A percentile compares a stretch with the other conserved stretches of the same genome.
Conservation (phyloP, 1,140 invertebrate genomes). For the Drosophila quadrilineata region DNA sequence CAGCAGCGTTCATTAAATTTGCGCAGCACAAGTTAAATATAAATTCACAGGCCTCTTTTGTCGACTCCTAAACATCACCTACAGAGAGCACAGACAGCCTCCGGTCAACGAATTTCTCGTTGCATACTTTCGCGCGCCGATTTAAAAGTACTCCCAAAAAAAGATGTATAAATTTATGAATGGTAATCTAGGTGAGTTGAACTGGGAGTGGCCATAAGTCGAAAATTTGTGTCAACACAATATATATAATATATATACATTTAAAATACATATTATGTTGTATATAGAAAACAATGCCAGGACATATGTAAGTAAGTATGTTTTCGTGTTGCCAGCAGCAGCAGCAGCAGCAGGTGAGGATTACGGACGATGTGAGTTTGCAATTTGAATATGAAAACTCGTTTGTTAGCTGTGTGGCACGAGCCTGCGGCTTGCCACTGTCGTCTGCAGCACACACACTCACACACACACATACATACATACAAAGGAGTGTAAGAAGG, state of each 20-base stretch:
- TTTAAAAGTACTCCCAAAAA: slow-evolving; percentile 8
- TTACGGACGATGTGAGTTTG: slow-evolving; percentile 45
- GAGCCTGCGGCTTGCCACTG: slow-evolving; percentile 10
- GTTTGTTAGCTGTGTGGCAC: not conserved
- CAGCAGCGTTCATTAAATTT: slow-evolving; percentile 72
- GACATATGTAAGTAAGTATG: not conserved
- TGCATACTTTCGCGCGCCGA: slow-evolving; percentile 18
- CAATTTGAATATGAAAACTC: not conserved
- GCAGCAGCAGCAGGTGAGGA: slow-evolving; percentile 45
- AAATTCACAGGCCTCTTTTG: slow-evolving; percentile 39
- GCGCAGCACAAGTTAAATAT: slow-evolving; percentile 58
- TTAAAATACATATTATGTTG: no score
- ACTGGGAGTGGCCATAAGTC: not conserved
- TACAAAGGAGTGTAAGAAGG: no score
- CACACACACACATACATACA: slow-evolving; percentile 8
- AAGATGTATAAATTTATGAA: no score
- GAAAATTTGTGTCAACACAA: slow-evolving; percentile 33
- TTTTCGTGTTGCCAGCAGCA: not conserved
- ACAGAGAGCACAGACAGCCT: not conserved
- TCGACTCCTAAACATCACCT: not conserved
- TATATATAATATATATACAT: slow-evolving; percentile 35
- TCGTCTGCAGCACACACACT: slow-evolving; percentile 3
- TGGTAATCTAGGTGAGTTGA: slow-evolving; percentile 46
- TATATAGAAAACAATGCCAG: no score
- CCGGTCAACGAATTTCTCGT: not conserved